Base-by-base conservation (phyloP, 1,140 invertebrate species). In the Magallana gigas region DNA sequence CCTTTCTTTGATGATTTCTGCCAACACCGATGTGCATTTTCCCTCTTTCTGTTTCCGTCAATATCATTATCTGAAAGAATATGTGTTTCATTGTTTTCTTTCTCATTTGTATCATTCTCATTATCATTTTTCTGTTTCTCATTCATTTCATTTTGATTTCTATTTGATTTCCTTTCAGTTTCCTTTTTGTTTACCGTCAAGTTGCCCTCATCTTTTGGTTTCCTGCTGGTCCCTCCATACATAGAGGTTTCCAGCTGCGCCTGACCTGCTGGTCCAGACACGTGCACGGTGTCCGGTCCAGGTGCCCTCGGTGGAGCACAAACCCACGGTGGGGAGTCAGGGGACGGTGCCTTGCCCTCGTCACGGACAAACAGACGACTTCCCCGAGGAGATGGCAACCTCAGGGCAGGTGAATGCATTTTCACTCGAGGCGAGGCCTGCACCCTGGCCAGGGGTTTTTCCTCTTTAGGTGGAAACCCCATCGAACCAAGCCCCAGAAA, bases 251-350 rank as follows among this genome's bases (percentile, higher is more conserved):
- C 81, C 81, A 83, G 36, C 36, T 36, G 83, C 84, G 84, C 71
- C 84, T 85, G 84, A 58, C 60, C 84, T 85, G 64, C 85, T 76
- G 58, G 64, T 23, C 85, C 83, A 12, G 11, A 36, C 36, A 36
- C 36, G 36, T 36, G 36, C n/a, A n/a, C n/a, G n/a, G n/a, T n/a
- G n/a, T n/a, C n/a, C n/a, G n/a, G n/a, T n/a, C n/a, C n/a, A n/a
- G n/a, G n/a, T n/a, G n/a, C n/a, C n/a, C n/a, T n/a, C n/a, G n/a
- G n/a, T n/a, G n/a, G n/a, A n/a, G n/a, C n/a, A n/a, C n/a, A n/a
- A n/a, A n/a, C n/a, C n/a, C n/a, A n/a, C n/a, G n/a, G n/a, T n/a
- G n/a, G n/a, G n/a, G n/a, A n/a, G n/a, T n/a, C 36, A 36, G 85
- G 62, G 64, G 12, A 23, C 85, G 68, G 64, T 80, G 85, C 12